Evolutionary conservation across 92 coral and sea anemone species (phyloP), one percentile per base, ranked within the genome.

Genomic region (Epizoanthus illoricatus): DNA sequence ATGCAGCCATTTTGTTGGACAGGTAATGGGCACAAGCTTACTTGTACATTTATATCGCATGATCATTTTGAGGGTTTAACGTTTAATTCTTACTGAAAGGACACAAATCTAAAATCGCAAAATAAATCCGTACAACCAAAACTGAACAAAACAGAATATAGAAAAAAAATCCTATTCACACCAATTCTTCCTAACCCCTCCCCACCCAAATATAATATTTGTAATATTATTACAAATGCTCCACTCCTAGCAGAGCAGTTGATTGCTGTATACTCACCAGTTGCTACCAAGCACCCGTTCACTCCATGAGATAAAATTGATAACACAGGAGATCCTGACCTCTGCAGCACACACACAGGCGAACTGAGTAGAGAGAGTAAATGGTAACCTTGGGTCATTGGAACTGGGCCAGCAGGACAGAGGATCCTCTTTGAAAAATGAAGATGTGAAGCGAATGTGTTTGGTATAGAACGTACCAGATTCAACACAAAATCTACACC

Each of bases 251-350:
- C 64, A 59, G 19, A 8, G 3, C 19, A 59, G 64, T 4, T 0
- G 23, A 21, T 9, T 28, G 54, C 36, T 4, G 11, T 3, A 0
- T 2, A 67, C 89, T 83, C 70, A 93, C 97, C 91, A 18, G 92
- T 84, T 16, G 97, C 91, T 5, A 91, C 92, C n/a, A 93, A 80
- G 64, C 90, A 79, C 21, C 89, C 86, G 11, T 76, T 71, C 23
- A 76, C 49, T 47, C 87, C 92, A 73, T 41, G 79, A 16, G 87
- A 84, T 59, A 84, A 65, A 71, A 91, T 68, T 42, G 92, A 91
- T 42, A 89, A 80, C 19, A 96, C 64, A 0, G 99, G 94, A 1
- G 99, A 89, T 36, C 90, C 85, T 8, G 98, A 88, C 41, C 93
- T 87, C 65, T 91, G 94, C n/a, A 90, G 88, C 52, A 96, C 85